Evolutionary conservation across 37 sponge, comb jelly and placozoan species (phyloP).

Genomic region (Hexactinellida sp.): DNA sequence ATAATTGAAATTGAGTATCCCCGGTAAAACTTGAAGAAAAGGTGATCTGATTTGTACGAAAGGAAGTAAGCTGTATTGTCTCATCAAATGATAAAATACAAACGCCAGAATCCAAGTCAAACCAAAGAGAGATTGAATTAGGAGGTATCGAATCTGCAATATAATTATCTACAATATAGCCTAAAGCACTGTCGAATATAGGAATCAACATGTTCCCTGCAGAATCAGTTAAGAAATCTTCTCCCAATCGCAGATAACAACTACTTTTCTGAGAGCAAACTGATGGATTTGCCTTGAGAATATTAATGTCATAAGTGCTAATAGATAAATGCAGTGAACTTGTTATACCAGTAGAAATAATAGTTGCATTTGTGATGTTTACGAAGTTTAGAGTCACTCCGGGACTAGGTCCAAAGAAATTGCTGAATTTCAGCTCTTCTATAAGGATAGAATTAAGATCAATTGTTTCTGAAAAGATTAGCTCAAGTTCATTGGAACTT

Average conservation of each 20-base stretch:
- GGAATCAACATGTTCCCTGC: neutral
- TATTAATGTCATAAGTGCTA: neutral
- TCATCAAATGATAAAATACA: conserved; percentile 59
- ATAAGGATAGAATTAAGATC: neutral
- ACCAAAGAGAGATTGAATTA: neutral
- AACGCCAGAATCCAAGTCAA: conserved; percentile 60
- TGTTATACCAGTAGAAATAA: neutral
- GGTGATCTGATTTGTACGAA: conserved; percentile 14
- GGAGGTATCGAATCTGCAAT: conserved; percentile 35
- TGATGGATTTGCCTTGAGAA: neutral
- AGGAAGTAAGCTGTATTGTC: conserved; percentile 34
- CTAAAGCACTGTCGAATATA: conserved; percentile 14
- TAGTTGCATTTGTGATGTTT: neutral
- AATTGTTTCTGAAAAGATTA: neutral
- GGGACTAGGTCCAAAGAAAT: neutral
- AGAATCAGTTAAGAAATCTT: neutral
- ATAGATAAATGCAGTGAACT: neutral
- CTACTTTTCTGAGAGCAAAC: neutral
- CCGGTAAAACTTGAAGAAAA: neutral
- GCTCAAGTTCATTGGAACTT: neutral
- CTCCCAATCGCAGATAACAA: neutral
- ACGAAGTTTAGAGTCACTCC: neutral
- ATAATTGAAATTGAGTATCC: neutral
- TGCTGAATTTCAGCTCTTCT: neutral
- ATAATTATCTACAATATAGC: conserved; percentile 26